A percentile compares a stretch with the other conserved stretches of the same genome.
Conservation (phyloP, 1,140 invertebrate species). For the Ephestia elutella region DNA sequence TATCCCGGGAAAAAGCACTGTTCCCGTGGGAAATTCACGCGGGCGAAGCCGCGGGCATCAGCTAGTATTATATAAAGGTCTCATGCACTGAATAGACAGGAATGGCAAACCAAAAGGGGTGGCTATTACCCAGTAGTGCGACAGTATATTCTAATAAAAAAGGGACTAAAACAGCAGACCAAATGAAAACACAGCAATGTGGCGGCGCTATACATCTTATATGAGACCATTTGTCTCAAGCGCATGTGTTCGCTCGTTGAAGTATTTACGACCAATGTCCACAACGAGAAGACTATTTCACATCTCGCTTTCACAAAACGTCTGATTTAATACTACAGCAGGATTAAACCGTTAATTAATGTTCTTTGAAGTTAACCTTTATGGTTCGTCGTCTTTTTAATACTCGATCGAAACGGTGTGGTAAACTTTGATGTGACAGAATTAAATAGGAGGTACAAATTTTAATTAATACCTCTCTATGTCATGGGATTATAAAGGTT, state of each 20-base stretch:
- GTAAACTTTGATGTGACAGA: not conserved
- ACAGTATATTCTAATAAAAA: no score
- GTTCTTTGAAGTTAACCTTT: conserved; percentile 31
- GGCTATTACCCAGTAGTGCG: no score
- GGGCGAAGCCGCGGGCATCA: no score
- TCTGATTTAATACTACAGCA: conserved; percentile 50
- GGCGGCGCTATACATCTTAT: conserved; percentile 55
- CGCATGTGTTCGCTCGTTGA: conserved; percentile 57
- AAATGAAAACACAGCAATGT: not conserved
- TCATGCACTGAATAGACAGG: no score
- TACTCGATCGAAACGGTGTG: not conserved
- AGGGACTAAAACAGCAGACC: not conserved
- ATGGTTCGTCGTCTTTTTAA: not conserved
- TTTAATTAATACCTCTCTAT: no score
- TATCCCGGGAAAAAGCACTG: no score
- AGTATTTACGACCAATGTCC: conserved; percentile 71
- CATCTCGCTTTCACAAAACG: conserved; percentile 34
- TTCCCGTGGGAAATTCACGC: no score
- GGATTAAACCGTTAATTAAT: conserved; percentile 34
- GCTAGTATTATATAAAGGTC: no score
- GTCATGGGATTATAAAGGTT: no score
- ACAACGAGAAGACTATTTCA: conserved; percentile 51
- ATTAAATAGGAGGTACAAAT: no score
- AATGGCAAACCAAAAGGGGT: no score
- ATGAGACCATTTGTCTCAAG: conserved; percentile 60